Base-by-base conservation (phyloP, 2,888 invertebrate genomes). In the Orthosia gothica region DNA sequence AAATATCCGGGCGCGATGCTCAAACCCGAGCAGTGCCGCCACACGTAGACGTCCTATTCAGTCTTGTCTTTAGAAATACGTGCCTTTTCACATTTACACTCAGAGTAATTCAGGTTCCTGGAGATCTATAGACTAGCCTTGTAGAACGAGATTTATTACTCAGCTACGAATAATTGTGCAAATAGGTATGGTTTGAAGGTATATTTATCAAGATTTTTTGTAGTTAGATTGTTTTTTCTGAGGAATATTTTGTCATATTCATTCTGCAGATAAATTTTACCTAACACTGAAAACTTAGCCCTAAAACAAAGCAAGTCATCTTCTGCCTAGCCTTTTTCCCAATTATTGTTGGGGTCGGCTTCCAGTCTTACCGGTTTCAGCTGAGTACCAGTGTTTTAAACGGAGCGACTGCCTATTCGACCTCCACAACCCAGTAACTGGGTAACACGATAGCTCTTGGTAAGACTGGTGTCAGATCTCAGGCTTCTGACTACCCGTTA, bases 11-110 rank as follows among this genome's bases (percentile, higher is more conserved):
- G n/a, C 18, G 32, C 45, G 15, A 16, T 26, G 11, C 32, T 54
- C 15, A n/a, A 47, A 23, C 49, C n/a, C 15, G 13, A 49, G 57
- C 23, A 49, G 18, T 58, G 26, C 50, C 20, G 40, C 20, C 57
- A 32, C 77, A 77, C 26, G 55, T 67, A 57, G 40, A 52, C 58
- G 16, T 32, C 9, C 18, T 5, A 77, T 77, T 77, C 77, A 61
- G 26, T 18, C 49, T 26, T 26, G 18, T 13, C 59, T 50, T 71
- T 54, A 45, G 59, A 79, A 61, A 59, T 55, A 45, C 23, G 40
- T 16, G 13, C 45, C 26, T 54, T 72, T 72, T 79, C 64, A 64
- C 23, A 70, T 71, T 64, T 20, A 15, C 50, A 75, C 18, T 40
- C 54, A 49, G n/a, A 18, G n/a, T 45, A 20, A 52, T 70, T 45